Evolutionary conservation across 2,113 vertebrate genomes (phyloP), one percentile per base, ranked within the genome.

Genomic region (Oryzias curvinotus): DNA sequence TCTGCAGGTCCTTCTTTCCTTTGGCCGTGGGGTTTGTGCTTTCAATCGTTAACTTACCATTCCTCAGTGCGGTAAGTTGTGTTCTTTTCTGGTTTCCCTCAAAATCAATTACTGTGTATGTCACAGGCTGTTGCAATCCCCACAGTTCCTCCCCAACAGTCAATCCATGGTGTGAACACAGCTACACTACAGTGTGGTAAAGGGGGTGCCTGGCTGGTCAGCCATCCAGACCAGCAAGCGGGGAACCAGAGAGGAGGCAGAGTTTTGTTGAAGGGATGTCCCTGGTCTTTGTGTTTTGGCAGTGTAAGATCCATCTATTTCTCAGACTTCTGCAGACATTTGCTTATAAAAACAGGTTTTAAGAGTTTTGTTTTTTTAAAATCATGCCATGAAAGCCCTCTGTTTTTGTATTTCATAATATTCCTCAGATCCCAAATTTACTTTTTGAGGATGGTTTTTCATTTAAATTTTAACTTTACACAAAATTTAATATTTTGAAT

Each of bases 1-100:
- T 45, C 26, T 61, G 30, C 16, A 98, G 95, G 88, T 91, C 90
- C 3, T 97, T 96, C 74, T 94, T 96, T 65, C 95, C 95, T 0
- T 79, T 94, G 62, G 93, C 57, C 18, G 89, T 94, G 8, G 92
- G 91, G 60, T 95, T 96, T 68, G 63, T 96, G 66, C 87, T 92
- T 47, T 87, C 88, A 0, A n/a, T 90, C 48, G 60, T 65, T 3
- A 93, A 93, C 74, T 89, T 95, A 68, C 93, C 95, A 0, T 62
- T 93, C 70, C 89, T 96, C 68, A 91, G 65, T 52, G 57, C 57
- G 81, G 95, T 80, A 63, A 17, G 56, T 57, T 56, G 45, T n/a
- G 28, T 48, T 65, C 3, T 26, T 45, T 14, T 4, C 2, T 21
- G 4, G 14, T 21, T 19, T 18, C 3, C 13, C 2, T 45, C 21